Evolutionary conservation across 1,140 invertebrate species (phyloP), one percentile per base, ranked within the genome.

Genomic region (Zaprionus vittiger): DNA sequence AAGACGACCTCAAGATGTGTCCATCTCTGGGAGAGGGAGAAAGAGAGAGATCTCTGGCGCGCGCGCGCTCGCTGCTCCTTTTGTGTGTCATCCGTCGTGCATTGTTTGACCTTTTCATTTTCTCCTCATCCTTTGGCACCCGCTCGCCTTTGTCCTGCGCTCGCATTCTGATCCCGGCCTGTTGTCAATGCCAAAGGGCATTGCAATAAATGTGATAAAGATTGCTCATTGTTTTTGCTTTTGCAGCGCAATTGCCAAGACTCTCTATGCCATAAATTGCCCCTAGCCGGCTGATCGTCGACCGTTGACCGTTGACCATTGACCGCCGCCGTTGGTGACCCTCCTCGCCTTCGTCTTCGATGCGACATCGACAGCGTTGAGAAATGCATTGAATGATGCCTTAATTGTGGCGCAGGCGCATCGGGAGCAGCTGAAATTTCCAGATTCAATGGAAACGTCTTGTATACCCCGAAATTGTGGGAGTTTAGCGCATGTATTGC

Each of bases 131-230:
- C 57, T 41, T 82, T 87, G 83, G 81, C 84, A 81, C 81, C 74
- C 75, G 82, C 68, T 85, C 65, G 49, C 71, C 64, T 63, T 86
- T 85, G 82, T 86, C 47, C 56, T 56, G 60, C 15, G 26, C 34
- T 22, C 41, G 34, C 49, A 38, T 28, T 62, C 24, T 31, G 66
- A 74, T 75, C 57, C 55, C 57, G 55, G 49, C 70, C 47, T 61
- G 75, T 80, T 89, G 81, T 81, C 84, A 81, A 85, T 69, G 79
- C 59, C 57, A 80, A 77, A 75, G 85, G 79, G 44, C 85, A 85
- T 85, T 80, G 81, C 81, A 90, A 85, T 90, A 90, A 90, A 90
- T 91, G 82, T 80, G 81, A 91, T 89, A 90, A 85, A 90, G 76
- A 90, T 90, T 90, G 81, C 77, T 77, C 76, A 84, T 81, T 89